These are phyloP conservation scores for Dasysyrphus albostriatus DNA, from an alignment of 2,888 invertebrate species.

Conservation along the genomic window DNA sequence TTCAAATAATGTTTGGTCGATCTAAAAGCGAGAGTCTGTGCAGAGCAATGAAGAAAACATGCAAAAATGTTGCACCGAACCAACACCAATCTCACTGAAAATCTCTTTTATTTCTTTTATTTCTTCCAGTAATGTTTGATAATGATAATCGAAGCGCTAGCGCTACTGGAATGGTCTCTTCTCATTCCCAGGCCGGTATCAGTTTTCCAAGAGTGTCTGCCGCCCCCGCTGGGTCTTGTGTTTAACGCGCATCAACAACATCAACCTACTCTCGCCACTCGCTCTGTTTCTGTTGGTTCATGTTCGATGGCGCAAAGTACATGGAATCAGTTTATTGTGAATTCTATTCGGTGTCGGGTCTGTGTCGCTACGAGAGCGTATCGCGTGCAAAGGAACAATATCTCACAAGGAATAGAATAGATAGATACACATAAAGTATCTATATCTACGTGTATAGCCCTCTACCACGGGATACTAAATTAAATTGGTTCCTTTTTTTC, in stretches of 20 bases:
- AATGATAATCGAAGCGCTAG: not conserved
- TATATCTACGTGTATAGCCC: constrained; percentile 30
- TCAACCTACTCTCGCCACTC: constrained; percentile 15
- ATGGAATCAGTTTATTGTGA: constrained; percentile 71
- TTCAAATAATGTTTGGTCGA: constrained; percentile 3
- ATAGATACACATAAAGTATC: constrained; percentile 65
- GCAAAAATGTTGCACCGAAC: not conserved
- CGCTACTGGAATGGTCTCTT: constrained; percentile 21
- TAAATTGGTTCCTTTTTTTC: constrained; percentile 64
- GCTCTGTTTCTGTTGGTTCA: constrained; percentile 56
- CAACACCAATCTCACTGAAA: not conserved
- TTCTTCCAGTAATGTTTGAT: not conserved
- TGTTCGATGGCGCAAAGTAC: constrained; percentile 72
- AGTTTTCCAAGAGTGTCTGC: constrained; percentile 34
- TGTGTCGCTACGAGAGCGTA: constrained; percentile 65
- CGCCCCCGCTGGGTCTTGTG: constrained; percentile 24
- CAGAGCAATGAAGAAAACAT: not conserved
- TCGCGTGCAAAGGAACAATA: constrained; percentile 74
- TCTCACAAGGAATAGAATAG: constrained; percentile 57
- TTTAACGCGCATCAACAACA: constrained; percentile 17
- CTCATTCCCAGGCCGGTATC: constrained; percentile 49
- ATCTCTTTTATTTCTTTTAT: not conserved
- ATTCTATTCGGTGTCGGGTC: constrained; percentile 71
- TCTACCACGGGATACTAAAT: constrained; percentile 57
- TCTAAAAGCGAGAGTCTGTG: not conserved